Evolutionary conservation across 1,140 invertebrate species (phyloP), one percentile per base, ranked within the genome.

Genomic region (Trinorchestia longiramus): DNA sequence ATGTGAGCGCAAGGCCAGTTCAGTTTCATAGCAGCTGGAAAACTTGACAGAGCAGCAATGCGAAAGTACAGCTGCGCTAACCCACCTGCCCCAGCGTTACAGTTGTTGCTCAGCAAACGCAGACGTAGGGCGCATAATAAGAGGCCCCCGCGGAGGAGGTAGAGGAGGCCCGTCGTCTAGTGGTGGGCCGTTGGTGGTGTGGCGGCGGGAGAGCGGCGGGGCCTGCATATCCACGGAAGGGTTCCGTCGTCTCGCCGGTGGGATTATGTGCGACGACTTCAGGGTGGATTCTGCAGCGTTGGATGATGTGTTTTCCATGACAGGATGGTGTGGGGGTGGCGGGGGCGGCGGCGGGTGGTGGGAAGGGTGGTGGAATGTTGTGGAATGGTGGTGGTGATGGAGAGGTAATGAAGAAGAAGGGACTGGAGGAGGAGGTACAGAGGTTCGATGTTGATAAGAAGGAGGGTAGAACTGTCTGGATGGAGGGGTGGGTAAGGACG

Each of bases 311-410:
- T 40, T n/a, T 40, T 94, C 92, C 44, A 94, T 40, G 92, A 96
- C 87, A 96, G 95, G 95, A 95, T 95, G 95, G 96, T 95, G 23
- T 96, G 96, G 96, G 91, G 96, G 95, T 95, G 96, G 96, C 95
- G 96, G 43, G 95, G 96, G 95, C 95, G 96, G 53, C 87, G 96
- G 91, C 8, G n/a, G 40, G 41, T 87, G 87, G 36, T 87, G 87
- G 87, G 87, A 87, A 87, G 87, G 87, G 11, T n/a, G 41, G 87
- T 87, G 87, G 87, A 87, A 87, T 87, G 87, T n/a, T 15, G 87
- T n/a, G 36, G 87, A 87, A 41, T 87, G 87, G 8, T 41, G 96
- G n/a, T 96, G 95, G 87, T 96, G 96, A 87, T 96, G 96, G 40
- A 96, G 96, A 43, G 88, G 95, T 43, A 95, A 90, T 6, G 47